Evolutionary conservation across 2,888 invertebrate species (phyloP).

Genomic region (Rhamphomyia laevipes): DNA sequence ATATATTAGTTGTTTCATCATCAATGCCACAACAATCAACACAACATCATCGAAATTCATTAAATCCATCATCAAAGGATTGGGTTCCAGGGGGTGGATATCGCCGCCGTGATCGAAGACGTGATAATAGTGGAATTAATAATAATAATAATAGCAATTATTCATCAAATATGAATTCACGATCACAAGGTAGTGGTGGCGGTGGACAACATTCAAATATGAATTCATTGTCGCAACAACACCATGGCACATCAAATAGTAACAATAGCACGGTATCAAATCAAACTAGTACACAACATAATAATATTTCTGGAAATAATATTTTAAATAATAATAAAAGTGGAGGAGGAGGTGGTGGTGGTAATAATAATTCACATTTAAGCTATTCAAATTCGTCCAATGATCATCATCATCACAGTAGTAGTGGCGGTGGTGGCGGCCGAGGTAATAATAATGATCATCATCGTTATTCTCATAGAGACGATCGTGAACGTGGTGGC

Average conservation of each 20-base stretch:
- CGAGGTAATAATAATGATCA: slow-evolving; percentile 17
- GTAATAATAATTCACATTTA: no score
- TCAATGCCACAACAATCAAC: not conserved
- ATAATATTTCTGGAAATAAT: not conserved
- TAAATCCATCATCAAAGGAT: no score
- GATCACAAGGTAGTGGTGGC: not conserved
- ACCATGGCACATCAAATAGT: not conserved
- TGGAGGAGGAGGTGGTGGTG: not conserved
- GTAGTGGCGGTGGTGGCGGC: slow-evolving; percentile 12
- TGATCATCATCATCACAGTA: slow-evolving; percentile 8
- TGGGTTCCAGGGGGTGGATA: slow-evolving; percentile 12
- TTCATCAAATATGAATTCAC: slow-evolving; percentile 19
- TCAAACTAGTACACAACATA: not conserved
- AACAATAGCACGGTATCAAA: not conserved
- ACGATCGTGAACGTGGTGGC: not conserved
- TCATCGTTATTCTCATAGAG: slow-evolving; percentile 10
- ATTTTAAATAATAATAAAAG: not conserved
- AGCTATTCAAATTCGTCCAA: not conserved
- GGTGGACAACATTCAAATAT: not conserved
- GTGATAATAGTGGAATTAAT: slow-evolving; percentile 17
- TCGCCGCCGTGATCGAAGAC: slow-evolving; percentile 26
- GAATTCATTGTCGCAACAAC: not conserved
- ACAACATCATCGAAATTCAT: not conserved
- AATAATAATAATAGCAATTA: slow-evolving; percentile 29
- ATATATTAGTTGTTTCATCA: no score